Percentiles rank a stretch among this genome's conserved stretches.
These are phyloP conservation scores for Eidolon helvum DNA, from an alignment of 2,113 vertebrate genomes.

Conservation along the genomic window DNA sequence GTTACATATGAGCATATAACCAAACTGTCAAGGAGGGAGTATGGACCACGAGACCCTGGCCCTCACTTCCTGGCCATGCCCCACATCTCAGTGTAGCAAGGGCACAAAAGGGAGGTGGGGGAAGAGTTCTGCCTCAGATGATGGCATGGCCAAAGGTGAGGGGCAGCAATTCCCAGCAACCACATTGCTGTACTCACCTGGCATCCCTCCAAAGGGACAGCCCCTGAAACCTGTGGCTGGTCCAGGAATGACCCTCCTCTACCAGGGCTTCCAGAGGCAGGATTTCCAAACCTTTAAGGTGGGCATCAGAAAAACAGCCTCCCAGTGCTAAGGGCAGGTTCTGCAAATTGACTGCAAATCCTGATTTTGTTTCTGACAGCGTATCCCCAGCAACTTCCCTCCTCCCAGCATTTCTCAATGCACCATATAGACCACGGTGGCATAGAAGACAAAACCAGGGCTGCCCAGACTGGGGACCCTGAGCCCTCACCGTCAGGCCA, in stretches of 20 bases:
- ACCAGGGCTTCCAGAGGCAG: too few relatives aligned
- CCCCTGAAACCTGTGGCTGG: not conserved
- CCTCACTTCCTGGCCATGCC: not conserved
- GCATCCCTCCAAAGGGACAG: not conserved
- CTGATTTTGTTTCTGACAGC: not conserved
- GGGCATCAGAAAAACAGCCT: not conserved
- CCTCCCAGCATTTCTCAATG: not conserved
- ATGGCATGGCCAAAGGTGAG: not conserved
- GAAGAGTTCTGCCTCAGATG: not conserved
- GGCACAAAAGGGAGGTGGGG: not conserved
- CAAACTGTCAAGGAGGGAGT: accelerated
- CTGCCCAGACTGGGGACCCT: not conserved
- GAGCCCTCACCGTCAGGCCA: not conserved
- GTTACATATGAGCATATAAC: not conserved
- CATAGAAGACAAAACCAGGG: not conserved
- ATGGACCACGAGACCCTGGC: not conserved
- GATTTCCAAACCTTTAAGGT: too few relatives aligned
- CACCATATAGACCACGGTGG: accelerated
- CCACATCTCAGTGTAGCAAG: not conserved
- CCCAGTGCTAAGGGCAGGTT: not conserved
- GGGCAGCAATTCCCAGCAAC: not conserved
- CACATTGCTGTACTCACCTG: accelerated
- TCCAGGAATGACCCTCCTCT: not conserved
- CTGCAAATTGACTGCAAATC: not conserved
- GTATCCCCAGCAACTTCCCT: not conserved